Base-by-base conservation (phyloP, 2,888 invertebrate genomes). In the Rugalucina vietnamica region DNA sequence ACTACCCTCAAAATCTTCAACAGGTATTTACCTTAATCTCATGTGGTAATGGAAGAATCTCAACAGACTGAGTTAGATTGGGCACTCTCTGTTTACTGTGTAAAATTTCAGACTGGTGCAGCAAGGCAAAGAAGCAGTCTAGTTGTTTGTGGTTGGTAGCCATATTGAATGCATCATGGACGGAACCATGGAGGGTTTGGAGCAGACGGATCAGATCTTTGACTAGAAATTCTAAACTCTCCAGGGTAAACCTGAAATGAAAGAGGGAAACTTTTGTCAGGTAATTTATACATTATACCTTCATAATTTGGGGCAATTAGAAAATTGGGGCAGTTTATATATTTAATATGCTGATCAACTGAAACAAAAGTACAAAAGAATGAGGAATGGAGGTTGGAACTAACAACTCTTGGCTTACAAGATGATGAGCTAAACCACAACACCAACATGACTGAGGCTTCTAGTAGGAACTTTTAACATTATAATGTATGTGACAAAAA, bases 51-150 rank as follows among this genome's bases (percentile, higher is more conserved):
- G 78, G 77, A 79, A 85, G 76, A 69, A 81, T 70, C 74, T 83
- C 72, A 29, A 79, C 80, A 76, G 86, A 79, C 80, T 85, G 85
- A 77, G 76, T 79, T 34, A 84, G 72, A 75, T 72, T 84, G 74
- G 84, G 76, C 34, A 54, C 79, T 36, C 29, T 72, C 36, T 79
- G 74, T 71, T 70, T 76, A 21, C 34, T 65, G 49, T 73, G 78
- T 21, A 71, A 72, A 4, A 82, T 82, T 27, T 82, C 79, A 29
- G 81, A 86, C 81, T 92, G 91, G 79, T 91, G 90, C 14, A 92
- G 86, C 72, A 92, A 88, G 27, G 92, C 86, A 70, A 97, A 97
- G 87, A 97, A 96, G 91, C 96, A 96, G 94, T 97, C 97, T 72
- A 97, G 93, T 86, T 96, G 96, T 54, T 95, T 95, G 77, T 95